A percentile compares a stretch with the other conserved stretches of the same genome.
phyloP scores from a whole-genome alignment of 2,888 invertebrate species.

The Rapana venosa region DNA sequence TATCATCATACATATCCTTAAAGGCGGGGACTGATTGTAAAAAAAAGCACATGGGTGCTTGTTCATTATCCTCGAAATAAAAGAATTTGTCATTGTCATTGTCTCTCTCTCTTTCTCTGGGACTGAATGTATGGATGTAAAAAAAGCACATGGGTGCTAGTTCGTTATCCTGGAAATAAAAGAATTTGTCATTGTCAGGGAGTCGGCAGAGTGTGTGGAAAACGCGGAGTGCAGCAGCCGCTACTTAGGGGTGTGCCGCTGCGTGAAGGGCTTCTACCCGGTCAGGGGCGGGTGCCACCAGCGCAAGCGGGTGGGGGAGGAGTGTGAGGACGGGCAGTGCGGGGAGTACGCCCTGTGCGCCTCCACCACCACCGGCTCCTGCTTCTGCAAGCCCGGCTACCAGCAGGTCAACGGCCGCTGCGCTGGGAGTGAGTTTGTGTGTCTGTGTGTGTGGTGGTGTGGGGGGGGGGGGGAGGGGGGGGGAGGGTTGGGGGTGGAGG shows the following conservation, averaged over 20 bases:
- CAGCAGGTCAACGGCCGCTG: slow-evolving; percentile 32
- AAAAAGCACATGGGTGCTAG: too few species aligned
- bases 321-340: slow-evolving; percentile 48
- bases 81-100: too few species aligned
- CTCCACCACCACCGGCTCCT: slow-evolving; percentile 40
- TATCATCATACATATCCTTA: too few species aligned
- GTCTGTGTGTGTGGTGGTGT: not conserved
- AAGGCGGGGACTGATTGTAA: too few species aligned
- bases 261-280: slow-evolving; percentile 44
- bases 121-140: too few species aligned
- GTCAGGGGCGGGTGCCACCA: slow-evolving; percentile 38
- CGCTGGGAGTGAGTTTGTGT: slow-evolving; percentile 34
- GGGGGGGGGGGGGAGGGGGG: not conserved
- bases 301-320: slow-evolving; percentile 41
- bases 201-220: slow-evolving; percentile 37
- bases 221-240: slow-evolving; percentile 38
- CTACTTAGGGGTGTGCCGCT: slow-evolving; percentile 41
- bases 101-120: too few species aligned
- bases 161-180: too few species aligned
- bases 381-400: slow-evolving; percentile 43
- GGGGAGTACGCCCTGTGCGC: slow-evolving; percentile 46
- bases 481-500: too few species aligned
- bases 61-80: too few species aligned
- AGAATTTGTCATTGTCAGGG: too few species aligned
- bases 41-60: not conserved